Conservation (phyloP, 2,797 vertebrate species). For the Labroides dimidiatus region DNA sequence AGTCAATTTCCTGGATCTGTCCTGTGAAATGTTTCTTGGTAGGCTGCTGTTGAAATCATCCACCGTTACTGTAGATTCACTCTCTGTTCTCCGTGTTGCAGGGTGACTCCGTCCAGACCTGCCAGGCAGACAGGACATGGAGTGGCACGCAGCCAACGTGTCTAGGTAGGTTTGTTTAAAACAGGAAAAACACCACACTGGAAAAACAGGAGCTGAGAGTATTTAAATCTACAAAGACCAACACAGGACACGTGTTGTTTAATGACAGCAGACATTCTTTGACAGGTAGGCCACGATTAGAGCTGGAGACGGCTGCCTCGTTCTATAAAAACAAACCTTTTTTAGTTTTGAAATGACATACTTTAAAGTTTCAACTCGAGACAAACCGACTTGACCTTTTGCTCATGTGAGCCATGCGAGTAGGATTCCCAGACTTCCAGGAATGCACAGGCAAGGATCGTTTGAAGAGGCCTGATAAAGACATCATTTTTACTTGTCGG, state of each 20-base stretch:
- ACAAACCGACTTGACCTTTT: too few species aligned
- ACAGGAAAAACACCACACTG: too few species aligned
- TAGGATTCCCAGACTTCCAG: too few species aligned
- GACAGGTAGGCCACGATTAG: not conserved
- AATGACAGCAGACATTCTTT: not conserved
- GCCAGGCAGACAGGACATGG: constrained; percentile 90
- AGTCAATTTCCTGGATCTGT: not conserved
- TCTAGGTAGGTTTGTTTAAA: constrained; percentile 85
- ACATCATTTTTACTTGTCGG: too few species aligned
- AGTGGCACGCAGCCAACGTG: constrained; percentile 88
- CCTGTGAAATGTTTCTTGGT: not conserved
- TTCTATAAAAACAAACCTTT: too few species aligned
- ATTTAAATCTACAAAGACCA: not conserved
- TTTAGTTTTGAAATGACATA: too few species aligned
- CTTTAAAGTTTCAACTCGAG: too few species aligned
- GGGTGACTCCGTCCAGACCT: constrained; percentile 88
- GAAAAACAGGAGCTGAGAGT: too few species aligned
- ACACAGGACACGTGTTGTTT: not conserved
- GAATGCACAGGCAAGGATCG: too few species aligned
- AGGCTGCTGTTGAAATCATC: not conserved
- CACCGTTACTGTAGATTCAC: not conserved
- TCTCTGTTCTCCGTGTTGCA: constrained; percentile 58
- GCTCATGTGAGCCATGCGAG: too few species aligned
- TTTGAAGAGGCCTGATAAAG: too few species aligned
- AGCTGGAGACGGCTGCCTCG: too few species aligned